Evolutionary conservation across 2,797 vertebrate genomes (phyloP).

Genomic region (Xenentodon cancila): DNA sequence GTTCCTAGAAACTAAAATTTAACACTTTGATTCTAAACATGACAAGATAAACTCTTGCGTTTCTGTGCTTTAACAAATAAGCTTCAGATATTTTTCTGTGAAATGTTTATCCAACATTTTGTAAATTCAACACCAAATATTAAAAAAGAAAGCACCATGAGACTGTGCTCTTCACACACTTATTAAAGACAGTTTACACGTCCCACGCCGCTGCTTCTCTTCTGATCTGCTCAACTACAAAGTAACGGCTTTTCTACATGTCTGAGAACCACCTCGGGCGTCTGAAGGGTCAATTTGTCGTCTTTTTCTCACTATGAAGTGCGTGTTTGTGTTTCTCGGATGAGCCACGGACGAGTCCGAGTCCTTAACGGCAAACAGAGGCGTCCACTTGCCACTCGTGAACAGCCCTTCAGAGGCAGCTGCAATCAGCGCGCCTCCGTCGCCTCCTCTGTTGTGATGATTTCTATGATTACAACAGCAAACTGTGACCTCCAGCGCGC

Average conservation of each 20-base stretch:
- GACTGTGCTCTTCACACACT: background rate
- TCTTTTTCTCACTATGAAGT: background rate
- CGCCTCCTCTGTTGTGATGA: constrained; percentile 52
- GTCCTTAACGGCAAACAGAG: constrained; percentile 39
- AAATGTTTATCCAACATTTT: no score
- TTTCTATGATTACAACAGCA: constrained; percentile 29
- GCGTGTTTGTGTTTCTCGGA: background rate
- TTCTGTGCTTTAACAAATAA: no score
- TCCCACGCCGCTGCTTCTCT: background rate
- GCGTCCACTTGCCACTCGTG: constrained; percentile 27
- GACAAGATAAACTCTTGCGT: no score
- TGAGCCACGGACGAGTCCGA: constrained; percentile 21
- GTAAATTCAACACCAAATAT: no score
- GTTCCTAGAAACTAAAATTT: no score
- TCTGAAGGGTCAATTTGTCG: constrained; percentile 1
- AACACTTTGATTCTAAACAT: no score
- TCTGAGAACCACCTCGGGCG: background rate
- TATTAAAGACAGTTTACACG: background rate
- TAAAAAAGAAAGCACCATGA: background rate
- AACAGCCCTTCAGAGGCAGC: constrained; percentile 31
- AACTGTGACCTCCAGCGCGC: constrained; percentile 5
- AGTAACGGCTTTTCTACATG: background rate
- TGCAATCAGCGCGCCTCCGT: constrained; percentile 45
- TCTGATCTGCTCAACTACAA: background rate
- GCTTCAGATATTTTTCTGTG: no score